Base-by-base conservation (phyloP, 2,113 vertebrate species). In the Callocephalon fimbriatum region DNA sequence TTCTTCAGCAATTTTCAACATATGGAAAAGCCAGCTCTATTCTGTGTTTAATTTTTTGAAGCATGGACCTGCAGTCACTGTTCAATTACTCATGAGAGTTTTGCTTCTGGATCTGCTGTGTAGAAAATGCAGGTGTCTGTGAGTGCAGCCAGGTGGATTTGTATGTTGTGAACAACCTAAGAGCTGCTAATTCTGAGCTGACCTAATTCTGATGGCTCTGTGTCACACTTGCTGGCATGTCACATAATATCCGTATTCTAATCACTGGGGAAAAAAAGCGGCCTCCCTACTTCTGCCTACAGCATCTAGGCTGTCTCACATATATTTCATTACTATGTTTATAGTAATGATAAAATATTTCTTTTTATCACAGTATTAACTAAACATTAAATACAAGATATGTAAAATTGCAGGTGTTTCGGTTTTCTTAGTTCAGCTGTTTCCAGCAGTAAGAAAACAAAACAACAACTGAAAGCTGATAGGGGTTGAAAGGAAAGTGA, bases 101-200 rank as follows among this genome's bases (percentile, higher is more conserved):
- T 93, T 90, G 54, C 32, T 80, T 70, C 45, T 83, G n/a, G n/a
- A 68, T 73, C 63, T 3, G 3, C 48, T n/a, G 31, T 62, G 19
- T 54, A 31, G 76, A 66, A 79, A 77, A 61, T 27, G 18, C n/a
- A 48, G 7, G 32, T 27, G 12, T 40, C 59, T 71, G 9, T 68
- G 54, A 54, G 80, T 0, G 0, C 75, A 65, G 40, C 37, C 50
- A 53, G 59, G 54, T 84, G 68, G 50, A 62, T 84, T 80, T 91
- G 54, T 54, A 27, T 0, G 0, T 61, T 54, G 70, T 32, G 73
- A 80, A 58, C 72, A 59, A 23, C 15, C 22, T 37, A 48, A 71
- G 84, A 74, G 85, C 65, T 67, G 65, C 54, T 91, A 70, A 81
- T 89, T 91, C 68, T 42, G 65, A 82, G 85, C 65, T 89, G 94